Conservation (phyloP, 1,140 invertebrate genomes). For the Solenopsis invicta region DNA sequence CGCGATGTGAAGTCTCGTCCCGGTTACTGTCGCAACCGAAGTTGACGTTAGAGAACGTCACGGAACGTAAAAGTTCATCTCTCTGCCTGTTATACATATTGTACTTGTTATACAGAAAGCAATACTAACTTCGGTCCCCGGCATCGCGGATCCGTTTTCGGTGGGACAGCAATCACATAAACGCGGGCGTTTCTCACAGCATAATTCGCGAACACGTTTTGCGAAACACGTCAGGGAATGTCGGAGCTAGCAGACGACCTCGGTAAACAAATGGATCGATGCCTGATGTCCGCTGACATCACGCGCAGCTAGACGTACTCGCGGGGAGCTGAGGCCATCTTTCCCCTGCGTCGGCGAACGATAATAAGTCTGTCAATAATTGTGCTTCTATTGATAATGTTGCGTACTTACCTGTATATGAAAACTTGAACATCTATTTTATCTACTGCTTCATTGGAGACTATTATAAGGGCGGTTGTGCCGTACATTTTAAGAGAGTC, state of each 20-base stretch:
- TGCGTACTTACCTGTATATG: background rate
- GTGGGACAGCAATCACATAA: slow-evolving; percentile 63
- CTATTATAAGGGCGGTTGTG: too few relatives aligned
- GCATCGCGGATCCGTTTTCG: slow-evolving; percentile 67
- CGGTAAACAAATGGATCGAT: slow-evolving; percentile 81
- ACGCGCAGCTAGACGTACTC: background rate
- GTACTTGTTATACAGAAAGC: background rate
- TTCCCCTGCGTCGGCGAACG: background rate
- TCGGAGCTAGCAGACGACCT: slow-evolving; percentile 76
- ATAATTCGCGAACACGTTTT: slow-evolving; percentile 64
- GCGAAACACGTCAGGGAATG: slow-evolving; percentile 47
- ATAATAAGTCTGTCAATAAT: background rate
- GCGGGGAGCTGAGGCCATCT: background rate
- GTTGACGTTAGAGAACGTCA: slow-evolving; percentile 63
- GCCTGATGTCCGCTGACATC: slow-evolving; percentile 13
- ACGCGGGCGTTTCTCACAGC: slow-evolving; percentile 70
- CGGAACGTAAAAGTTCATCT: background rate
- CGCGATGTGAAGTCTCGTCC: background rate
- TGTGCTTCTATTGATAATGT: background rate
- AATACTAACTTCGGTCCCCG: slow-evolving; percentile 76
- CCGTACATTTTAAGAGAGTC: too few relatives aligned
- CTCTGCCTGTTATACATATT: slow-evolving; percentile 6
- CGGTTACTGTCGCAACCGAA: background rate
- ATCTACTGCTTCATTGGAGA: background rate
- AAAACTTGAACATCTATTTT: background rate